These are phyloP conservation scores for Anhinga rufa DNA, from an alignment of 2,113 vertebrate species.

Conservation along the genomic window DNA sequence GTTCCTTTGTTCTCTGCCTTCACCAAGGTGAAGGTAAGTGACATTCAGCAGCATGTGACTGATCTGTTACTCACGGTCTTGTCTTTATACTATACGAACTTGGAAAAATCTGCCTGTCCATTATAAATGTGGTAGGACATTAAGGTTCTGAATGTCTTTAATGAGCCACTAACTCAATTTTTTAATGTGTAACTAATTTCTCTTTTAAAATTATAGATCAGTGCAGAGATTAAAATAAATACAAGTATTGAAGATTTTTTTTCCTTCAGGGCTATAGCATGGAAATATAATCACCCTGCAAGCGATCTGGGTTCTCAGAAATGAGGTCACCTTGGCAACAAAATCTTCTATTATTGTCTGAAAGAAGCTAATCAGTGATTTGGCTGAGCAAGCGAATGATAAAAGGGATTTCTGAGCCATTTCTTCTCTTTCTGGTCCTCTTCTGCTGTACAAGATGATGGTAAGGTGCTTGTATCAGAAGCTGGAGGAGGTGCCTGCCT, in stretches of 20 bases:
- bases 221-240: constrained; percentile 23
- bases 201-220: neutral
- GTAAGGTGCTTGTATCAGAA: neutral
- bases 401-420: neutral
- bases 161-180: neutral
- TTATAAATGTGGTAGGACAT: neutral
- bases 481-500: neutral
- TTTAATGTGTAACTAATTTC: neutral
- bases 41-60: neutral
- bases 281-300: constrained; percentile 10
- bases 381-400: neutral
- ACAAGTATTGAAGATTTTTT: neutral
- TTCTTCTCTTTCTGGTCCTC: neutral
- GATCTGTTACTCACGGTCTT: neutral
- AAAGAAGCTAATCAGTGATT: constrained; percentile 35
- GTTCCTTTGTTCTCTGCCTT: neutral
- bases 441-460: neutral
- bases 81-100: neutral
- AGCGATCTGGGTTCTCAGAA: constrained; percentile 15
- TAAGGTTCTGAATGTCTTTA: neutral
- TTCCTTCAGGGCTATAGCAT: neutral
- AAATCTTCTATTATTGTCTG: constrained; percentile 18
- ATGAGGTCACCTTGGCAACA: constrained; percentile 54
- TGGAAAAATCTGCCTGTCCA: neutral
- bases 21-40: neutral